A percentile compares a stretch with the other conserved stretches of the same genome.
Evolutionary conservation across 1,140 invertebrate species (phyloP).

Genomic region (Oncopodura yosiiana): DNA sequence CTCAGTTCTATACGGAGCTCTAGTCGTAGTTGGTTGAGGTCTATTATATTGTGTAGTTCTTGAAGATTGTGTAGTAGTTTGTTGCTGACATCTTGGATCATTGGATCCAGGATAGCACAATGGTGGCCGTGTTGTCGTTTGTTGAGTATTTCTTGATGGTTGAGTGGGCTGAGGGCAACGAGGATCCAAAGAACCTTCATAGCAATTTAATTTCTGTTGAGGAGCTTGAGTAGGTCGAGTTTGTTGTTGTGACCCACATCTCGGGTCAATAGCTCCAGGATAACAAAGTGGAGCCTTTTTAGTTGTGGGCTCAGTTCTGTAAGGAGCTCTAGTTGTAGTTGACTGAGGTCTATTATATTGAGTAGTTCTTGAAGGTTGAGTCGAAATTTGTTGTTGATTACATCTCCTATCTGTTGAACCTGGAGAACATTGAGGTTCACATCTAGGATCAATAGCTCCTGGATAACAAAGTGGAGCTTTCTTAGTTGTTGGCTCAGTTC

Average conservation of each 20-base stretch:
- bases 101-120: constrained; percentile 40
- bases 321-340: no score
- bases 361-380: no score
- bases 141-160: constrained; percentile 5
- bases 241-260: constrained; percentile 43
- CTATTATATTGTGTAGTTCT: background rate
- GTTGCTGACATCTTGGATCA: constrained; percentile 39
- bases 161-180: constrained; percentile 35
- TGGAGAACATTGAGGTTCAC: constrained; percentile 38
- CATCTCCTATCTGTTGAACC: constrained; percentile 40
- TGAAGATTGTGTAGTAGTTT: background rate
- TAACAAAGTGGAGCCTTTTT: no score
- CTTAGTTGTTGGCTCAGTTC: constrained; percentile 7
- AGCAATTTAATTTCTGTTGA: no score
- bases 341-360: no score
- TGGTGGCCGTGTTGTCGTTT: constrained; percentile 27
- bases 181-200: constrained; percentile 38
- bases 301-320: no score
- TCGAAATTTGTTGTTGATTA: no score
- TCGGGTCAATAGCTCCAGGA: constrained; percentile 43
- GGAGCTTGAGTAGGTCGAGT: no score
- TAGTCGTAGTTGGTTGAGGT: background rate
- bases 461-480: constrained; percentile 37
- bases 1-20: background rate
- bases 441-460: constrained; percentile 40